Percentiles rank a stretch among this genome's conserved stretches.
Evolutionary conservation across 2,113 vertebrate species (phyloP).

Genomic region (Calcarius ornatus): DNA sequence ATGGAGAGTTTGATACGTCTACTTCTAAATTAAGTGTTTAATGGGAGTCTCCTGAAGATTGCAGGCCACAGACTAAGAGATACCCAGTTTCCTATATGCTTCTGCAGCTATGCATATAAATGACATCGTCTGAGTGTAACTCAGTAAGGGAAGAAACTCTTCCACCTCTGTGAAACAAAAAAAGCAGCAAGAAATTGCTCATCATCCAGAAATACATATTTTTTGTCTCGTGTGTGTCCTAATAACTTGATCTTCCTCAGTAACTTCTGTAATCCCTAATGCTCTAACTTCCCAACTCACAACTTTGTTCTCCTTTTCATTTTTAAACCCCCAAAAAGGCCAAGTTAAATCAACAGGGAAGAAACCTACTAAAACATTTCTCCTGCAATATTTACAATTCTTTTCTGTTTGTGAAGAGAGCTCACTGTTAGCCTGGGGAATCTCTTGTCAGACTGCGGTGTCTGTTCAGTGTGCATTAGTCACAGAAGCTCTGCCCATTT

Average conservation of each 20-base stretch:
- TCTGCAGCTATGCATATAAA: rapidly evolving
- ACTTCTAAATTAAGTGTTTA: not conserved
- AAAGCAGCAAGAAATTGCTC: not conserved
- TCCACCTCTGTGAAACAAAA: not conserved
- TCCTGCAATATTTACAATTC: not conserved
- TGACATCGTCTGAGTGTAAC: not conserved
- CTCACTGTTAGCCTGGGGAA: not conserved
- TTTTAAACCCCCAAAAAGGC: not conserved
- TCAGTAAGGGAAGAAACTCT: not conserved
- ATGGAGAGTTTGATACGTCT: not conserved
- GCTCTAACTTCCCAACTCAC: not conserved
- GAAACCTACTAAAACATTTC: not conserved
- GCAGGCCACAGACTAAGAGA: not conserved
- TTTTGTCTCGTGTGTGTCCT: not conserved
- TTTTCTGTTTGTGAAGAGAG: not conserved
- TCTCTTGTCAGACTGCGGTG: not conserved
- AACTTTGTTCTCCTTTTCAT: not conserved
- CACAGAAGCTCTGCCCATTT: not conserved
- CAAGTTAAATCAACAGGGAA: not conserved
- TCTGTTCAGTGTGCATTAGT: not conserved
- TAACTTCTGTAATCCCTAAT: not conserved
- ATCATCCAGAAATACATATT: not conserved
- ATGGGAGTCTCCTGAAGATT: not conserved
- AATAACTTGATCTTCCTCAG: not conserved
- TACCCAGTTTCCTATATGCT: not conserved